phyloP scores from a whole-genome alignment of 2,888 invertebrate species.

The Meteorus cinctellus region DNA sequence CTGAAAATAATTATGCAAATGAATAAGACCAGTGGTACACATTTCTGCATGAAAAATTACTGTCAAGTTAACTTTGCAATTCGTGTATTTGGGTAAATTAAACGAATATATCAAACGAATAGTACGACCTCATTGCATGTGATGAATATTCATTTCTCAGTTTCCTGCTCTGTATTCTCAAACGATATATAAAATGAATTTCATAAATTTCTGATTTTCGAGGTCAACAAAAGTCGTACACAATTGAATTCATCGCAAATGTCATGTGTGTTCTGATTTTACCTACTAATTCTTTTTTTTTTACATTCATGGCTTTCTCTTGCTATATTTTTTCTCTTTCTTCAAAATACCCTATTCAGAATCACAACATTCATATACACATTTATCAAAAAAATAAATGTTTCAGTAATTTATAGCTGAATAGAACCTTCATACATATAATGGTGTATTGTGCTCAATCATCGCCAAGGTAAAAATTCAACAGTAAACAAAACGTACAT shows the following conservation, averaged over 20 bases:
- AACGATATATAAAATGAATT: not conserved
- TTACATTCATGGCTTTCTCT: slow-evolving; percentile 3
- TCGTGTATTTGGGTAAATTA: not conserved
- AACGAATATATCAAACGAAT: not conserved
- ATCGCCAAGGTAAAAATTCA: slow-evolving; percentile 6
- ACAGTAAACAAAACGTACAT: slow-evolving; percentile 6
- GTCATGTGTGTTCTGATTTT: not conserved
- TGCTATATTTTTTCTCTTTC: not conserved
- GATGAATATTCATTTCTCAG: not conserved
- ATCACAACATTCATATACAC: not conserved
- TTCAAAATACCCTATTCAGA: not conserved
- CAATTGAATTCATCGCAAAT: slow-evolving; percentile 1
- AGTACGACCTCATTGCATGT: not conserved
- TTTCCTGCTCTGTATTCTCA: not conserved
- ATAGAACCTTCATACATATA: not conserved
- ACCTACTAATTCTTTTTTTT: not conserved
- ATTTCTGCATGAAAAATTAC: not conserved
- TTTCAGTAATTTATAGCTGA: not conserved
- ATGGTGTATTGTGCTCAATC: not conserved
- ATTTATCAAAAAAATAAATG: not conserved
- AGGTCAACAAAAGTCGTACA: not conserved
- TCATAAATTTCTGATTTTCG: not conserved
- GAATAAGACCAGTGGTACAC: not conserved
- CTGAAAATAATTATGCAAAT: too few relatives aligned
- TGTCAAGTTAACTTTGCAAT: not conserved